phyloP scores from a whole-genome alignment of 2,113 vertebrate species.

The Morone chrysops region DNA sequence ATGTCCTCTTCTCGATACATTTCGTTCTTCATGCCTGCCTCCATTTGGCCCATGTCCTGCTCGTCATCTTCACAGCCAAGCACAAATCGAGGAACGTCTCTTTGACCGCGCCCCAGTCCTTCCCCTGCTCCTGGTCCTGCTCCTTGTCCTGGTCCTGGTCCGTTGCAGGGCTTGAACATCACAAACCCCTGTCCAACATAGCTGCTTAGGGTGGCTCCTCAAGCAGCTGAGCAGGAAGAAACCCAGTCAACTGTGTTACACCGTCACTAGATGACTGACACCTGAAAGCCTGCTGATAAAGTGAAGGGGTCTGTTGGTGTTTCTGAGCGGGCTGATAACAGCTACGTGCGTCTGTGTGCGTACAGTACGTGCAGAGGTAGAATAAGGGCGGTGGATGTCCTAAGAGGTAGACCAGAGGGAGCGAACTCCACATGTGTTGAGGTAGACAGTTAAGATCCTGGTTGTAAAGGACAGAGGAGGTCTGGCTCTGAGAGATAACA shows the following conservation, averaged over 20 bases:
- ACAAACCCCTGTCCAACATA: constrained; percentile 71
- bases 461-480: constrained; percentile 40
- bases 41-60: constrained; percentile 77
- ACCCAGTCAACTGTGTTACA: not conserved
- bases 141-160: constrained; percentile 12
- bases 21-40: constrained; percentile 88
- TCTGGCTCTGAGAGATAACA: constrained; percentile 14
- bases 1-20: constrained; percentile 79
- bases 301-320: not conserved
- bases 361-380: constrained; percentile 48
- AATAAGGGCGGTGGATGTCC: not conserved
- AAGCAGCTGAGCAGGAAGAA: constrained; percentile 17
- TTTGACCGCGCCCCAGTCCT: constrained; percentile 63
- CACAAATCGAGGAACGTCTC: constrained; percentile 85
- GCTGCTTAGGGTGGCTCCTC: constrained; percentile 16
- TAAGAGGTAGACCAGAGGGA: constrained; percentile 23
- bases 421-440: constrained; percentile 27
- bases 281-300: constrained; percentile 20
- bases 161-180: constrained; percentile 85
- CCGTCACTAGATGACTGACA: constrained; percentile 4
- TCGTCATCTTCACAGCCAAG: constrained; percentile 88
- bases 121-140: constrained; percentile 53
- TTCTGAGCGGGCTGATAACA: constrained; percentile 28
- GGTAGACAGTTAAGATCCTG: constrained; percentile 36
- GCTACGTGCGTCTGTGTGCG: not conserved